These are phyloP conservation scores for Ricordea florida DNA, from an alignment of 92 coral and sea anemone genomes.

Conservation along the genomic window DNA sequence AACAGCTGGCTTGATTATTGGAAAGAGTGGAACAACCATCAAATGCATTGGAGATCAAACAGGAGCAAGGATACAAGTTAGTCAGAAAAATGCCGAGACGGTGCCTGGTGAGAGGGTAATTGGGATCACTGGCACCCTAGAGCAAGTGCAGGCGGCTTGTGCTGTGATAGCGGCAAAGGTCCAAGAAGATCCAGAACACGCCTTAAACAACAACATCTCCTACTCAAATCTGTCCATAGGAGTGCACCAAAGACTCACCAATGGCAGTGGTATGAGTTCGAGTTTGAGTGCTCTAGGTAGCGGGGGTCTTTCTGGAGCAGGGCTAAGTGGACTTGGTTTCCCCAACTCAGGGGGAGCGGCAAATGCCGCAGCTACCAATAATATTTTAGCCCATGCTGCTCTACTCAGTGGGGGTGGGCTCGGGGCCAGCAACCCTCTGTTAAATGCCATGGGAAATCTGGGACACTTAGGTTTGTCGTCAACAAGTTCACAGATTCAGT, in stretches of 20 bases:
- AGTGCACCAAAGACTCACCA: conserved; percentile 23
- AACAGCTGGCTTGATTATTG: conserved; percentile 98
- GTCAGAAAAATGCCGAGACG: conserved; percentile 92
- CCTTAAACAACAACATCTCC: conserved; percentile 90
- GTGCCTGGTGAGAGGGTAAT: conserved; percentile 95
- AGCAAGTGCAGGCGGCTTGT: conserved; percentile 96
- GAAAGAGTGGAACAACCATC: conserved; percentile 92
- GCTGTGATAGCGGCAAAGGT: conserved; percentile 85
- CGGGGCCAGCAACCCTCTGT: conserved; percentile 68
- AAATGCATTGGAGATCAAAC: conserved; percentile 92
- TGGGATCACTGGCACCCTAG: conserved; percentile 81
- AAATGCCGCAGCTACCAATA: conserved; percentile 73
- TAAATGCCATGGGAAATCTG: conserved; percentile 71
- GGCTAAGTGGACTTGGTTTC: conserved; percentile 90
- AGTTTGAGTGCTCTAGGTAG: conserved; percentile 43
- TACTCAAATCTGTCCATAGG: conserved; percentile 73
- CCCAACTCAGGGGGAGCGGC: conserved; percentile 61
- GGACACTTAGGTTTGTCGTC: conserved; percentile 76
- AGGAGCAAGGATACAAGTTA: conserved; percentile 95
- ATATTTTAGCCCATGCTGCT: conserved; percentile 91
- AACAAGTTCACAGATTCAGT: conserved; percentile 78
- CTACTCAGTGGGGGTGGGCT: conserved; percentile 85
- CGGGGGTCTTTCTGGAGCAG: conserved; percentile 64
- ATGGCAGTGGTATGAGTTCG: conserved; percentile 57
- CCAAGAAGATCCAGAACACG: conserved; percentile 98